Percentiles rank a stretch among this genome's conserved stretches.
These are phyloP conservation scores for Malurus alboscapulatus DNA, from an alignment of 2,113 vertebrate genomes.

Conservation along the genomic window DNA sequence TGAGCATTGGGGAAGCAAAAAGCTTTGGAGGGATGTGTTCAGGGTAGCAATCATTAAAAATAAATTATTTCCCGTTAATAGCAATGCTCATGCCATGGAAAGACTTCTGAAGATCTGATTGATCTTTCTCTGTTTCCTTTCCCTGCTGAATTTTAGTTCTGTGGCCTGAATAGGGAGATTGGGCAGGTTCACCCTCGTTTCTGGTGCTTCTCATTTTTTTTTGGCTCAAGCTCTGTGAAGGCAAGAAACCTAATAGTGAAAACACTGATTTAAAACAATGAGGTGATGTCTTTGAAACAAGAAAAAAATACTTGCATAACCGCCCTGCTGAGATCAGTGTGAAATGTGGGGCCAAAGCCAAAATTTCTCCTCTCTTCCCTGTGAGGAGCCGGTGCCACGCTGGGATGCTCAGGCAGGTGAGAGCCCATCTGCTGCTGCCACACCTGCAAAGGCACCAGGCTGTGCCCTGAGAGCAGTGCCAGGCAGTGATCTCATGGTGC, in stretches of 20 bases:
- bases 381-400: background rate
- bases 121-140: background rate
- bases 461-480: background rate
- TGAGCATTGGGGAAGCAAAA: background rate
- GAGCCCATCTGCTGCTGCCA: constrained; percentile 20
- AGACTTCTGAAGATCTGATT: background rate
- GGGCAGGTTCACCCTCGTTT: background rate
- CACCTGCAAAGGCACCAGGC: background rate
- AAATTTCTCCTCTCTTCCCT: background rate
- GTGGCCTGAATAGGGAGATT: background rate
- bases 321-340: background rate
- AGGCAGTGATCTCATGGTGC: background rate
- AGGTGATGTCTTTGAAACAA: background rate
- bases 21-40: background rate
- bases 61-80: background rate
- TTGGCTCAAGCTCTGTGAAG: background rate
- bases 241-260: background rate
- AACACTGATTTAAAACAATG: background rate
- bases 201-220: background rate
- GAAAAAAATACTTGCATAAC: background rate
- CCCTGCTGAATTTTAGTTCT: background rate
- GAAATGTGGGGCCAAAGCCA: background rate
- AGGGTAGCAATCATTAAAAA: background rate
- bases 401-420: constrained; percentile 8
- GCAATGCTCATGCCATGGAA: background rate